Percentiles rank a stretch among this genome's conserved stretches.
Conservation (phyloP, 2,797 vertebrate genomes). For the Melopsittacus undulatus region DNA sequence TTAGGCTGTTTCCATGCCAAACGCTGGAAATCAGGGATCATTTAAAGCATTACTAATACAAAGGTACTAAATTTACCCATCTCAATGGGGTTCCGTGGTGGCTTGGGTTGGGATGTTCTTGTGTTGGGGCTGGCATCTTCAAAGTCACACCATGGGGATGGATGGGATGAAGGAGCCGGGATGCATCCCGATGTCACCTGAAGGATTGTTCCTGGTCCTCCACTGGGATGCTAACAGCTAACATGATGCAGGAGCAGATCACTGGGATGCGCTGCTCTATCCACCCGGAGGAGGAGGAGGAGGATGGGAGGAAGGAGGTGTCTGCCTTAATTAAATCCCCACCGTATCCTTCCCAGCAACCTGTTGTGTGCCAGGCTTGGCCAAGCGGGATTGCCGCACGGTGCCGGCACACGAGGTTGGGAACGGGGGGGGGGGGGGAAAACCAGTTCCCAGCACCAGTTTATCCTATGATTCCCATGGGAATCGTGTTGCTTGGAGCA, state of each 20-base stretch:
- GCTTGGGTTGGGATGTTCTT: not conserved
- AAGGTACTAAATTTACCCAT: not conserved
- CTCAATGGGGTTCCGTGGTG: not conserved
- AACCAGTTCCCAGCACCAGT: not conserved
- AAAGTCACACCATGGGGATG: not conserved
- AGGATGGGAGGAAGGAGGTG: not conserved
- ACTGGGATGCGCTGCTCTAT: not conserved
- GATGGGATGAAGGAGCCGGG: not conserved
- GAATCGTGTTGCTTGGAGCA: fast-evolving
- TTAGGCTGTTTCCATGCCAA: not conserved
- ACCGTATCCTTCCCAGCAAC: not conserved
- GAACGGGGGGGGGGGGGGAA: not conserved
- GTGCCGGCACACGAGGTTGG: fast-evolving
- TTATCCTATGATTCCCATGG: not conserved
- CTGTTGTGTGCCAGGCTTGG: not conserved
- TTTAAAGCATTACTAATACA: not conserved
- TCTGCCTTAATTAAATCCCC: not conserved
- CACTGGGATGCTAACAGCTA: constrained; percentile 42
- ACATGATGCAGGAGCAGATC: constrained; percentile 43
- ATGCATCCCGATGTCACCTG: not conserved
- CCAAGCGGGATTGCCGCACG: fast-evolving
- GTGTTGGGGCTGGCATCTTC: not conserved
- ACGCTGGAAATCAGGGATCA: not conserved
- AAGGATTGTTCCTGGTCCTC: constrained; percentile 24
- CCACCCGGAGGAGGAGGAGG: not conserved